Base-by-base conservation (phyloP, 2,797 vertebrate genomes). In the Tragelaphus eurycerus region DNA sequence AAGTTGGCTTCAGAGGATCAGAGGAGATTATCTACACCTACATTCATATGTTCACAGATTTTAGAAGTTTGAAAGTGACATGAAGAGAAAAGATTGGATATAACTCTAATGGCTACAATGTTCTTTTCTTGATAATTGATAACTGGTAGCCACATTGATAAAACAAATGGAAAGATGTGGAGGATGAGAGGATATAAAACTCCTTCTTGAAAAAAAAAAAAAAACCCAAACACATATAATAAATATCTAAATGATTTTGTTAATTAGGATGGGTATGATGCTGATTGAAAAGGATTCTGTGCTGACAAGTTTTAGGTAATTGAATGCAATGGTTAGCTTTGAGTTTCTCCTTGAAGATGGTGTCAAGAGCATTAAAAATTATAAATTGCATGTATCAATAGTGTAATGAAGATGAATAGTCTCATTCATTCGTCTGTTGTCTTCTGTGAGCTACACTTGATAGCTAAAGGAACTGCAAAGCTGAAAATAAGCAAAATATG, bases 301-400 rank as follows among this genome's bases (percentile, higher is more conserved):
- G 27, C 46, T 90, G 57, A 34, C 15, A 52, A 5, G 15, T 62
- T 96, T 62, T 84, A 23, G 83, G 59, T 46, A 43, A 17, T 34
- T 38, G 21, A 85, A 55, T 60, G 4, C 92, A 38, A n/a, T 64
- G 15, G 23, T 38, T 76, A 27, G 8, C 46, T 96, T 87, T 82
- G 85, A 92, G 57, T 96, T 97, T 93, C 64, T 95, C 76, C 67
- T 96, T 84, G 78, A 96, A 76, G 52, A 93, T 34, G 0, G 0
- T 89, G 3, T 84, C 43, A 88, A 60, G 52, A 82, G 10, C 52
- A 52, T 94, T 87, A 95, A 59, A 94, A 78, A 59, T 54, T 64
- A 92, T 50, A 34, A 76, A 38, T 38, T 54, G 71, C 11, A 48
- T 1, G 0, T 48, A 23, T 43, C 38, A 50, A n/a, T 4, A 82